Evolutionary conservation across 2,888 invertebrate species (phyloP), one percentile per base, ranked within the genome.

Genomic region (Drosophila neutralis): DNA sequence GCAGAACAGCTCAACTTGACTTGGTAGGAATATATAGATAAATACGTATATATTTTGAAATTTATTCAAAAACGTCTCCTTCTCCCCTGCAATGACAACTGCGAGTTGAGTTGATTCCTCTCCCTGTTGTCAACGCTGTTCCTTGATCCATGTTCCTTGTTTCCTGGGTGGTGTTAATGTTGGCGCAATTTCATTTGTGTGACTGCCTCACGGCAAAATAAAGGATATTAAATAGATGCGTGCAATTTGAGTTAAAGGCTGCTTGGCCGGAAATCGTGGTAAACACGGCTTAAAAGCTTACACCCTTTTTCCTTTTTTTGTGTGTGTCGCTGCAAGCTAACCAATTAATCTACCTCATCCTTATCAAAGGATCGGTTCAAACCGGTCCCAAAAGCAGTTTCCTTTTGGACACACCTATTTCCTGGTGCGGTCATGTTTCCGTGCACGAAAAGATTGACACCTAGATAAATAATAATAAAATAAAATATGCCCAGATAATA

Each of bases 321-420:
- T 60, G 35, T 62, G 52, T 53, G 33, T 29, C 66, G 70, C 69
- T 15, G 45, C 21, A 54, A 70, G 40, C 56, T 69, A 69, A 73
- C 63, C 82, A 87, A 85, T 85, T 89, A 89, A 85, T 87, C 84
- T 79, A 56, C 31, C 51, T 66, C 68, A 42, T 42, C 66, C 63
- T 81, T 81, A 81, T 81, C 82, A 8, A 45, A 53, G 45, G 21
- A 29, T 29, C 29, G n/a, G 40, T 49, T 27, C 45, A 48, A 29
- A 35, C 21, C 36, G 10, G 49, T 29, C n/a, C 57, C 31, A 56
- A 66, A 63, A 62, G 11, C 48, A 24, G 36, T 35, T 52, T 59
- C n/a, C 27, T 54, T 51, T 45, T 11, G 59, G 52, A 33, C 80
- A 65, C 78, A 53, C 76, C 80, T 40, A 53, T 71, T 69, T 69